Evolutionary conservation across 1,140 invertebrate species (phyloP).

Genomic region (Drosophila varians): DNA sequence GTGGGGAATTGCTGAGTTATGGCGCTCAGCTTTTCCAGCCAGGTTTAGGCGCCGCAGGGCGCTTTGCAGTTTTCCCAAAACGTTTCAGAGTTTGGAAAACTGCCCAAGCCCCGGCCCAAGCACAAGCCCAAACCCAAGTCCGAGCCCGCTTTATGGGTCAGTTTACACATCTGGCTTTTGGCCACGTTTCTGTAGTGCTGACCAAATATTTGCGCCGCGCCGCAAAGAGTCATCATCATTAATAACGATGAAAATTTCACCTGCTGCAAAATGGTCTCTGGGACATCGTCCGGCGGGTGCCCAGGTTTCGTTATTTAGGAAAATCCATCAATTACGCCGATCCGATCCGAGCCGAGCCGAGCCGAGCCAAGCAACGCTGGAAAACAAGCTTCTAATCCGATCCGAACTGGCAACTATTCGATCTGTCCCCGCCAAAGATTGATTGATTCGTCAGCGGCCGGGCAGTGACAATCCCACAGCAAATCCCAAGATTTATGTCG

Average conservation of each 20-base stretch:
- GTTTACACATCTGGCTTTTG: conserved; percentile 67
- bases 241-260: conserved; percentile 77
- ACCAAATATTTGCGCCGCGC: conserved; percentile 71
- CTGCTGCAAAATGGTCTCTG: conserved; percentile 66
- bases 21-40: conserved; percentile 29
- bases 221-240: conserved; percentile 77
- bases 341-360: conserved; percentile 37
- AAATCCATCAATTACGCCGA: conserved; percentile 71
- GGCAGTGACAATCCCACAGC: conserved; percentile 58
- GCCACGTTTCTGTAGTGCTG: conserved; percentile 54
- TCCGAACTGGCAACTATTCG: conserved; percentile 36
- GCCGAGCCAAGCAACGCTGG: too few species aligned
- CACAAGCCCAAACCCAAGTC: background rate
- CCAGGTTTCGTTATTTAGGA: conserved; percentile 66
- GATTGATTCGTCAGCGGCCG: conserved; percentile 67
- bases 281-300: too few species aligned
- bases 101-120: conserved; percentile 16
- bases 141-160: conserved; percentile 59
- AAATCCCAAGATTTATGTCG: conserved; percentile 66
- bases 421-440: conserved; percentile 26
- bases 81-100: conserved; percentile 53
- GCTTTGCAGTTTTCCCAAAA: conserved; percentile 58
- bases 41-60: conserved; percentile 50
- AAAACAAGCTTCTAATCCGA: conserved; percentile 55
- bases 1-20: conserved; percentile 72